These are phyloP conservation scores for Melieria crassipennis DNA, from an alignment of 2,888 invertebrate species.

Conservation along the genomic window DNA sequence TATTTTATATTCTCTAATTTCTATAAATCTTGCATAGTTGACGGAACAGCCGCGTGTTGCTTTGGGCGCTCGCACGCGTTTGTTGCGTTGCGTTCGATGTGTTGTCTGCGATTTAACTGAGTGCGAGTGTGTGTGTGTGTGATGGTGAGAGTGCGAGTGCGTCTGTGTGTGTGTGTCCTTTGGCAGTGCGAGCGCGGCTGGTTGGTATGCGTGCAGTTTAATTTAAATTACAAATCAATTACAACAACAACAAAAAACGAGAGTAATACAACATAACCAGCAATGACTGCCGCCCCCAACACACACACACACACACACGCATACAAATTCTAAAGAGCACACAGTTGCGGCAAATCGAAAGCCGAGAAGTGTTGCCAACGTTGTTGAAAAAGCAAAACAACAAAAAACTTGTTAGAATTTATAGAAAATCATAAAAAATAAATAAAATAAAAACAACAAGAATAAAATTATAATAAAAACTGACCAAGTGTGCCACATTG, in stretches of 20 bases:
- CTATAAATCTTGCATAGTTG: no score
- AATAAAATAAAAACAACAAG: background rate
- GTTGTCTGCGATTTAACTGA: no score
- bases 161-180: background rate
- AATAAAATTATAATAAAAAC: background rate
- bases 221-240: conserved; percentile 32
- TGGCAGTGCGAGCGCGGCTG: no score
- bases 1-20: no score
- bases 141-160: no score
- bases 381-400: background rate
- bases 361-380: background rate
- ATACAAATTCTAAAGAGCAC: background rate
- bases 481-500: background rate
- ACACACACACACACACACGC: background rate
- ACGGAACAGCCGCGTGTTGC: no score
- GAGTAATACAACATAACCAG: no score
- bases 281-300: background rate
- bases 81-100: no score
- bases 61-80: no score
- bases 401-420: no score
- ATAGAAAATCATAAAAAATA: background rate
- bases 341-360: background rate
- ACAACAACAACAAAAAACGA: conserved; percentile 13
- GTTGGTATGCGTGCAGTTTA: background rate
- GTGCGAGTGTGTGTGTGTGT: no score